phyloP scores from a whole-genome alignment of 1,140 invertebrate species.

The Caenorhabditis brenneri region DNA sequence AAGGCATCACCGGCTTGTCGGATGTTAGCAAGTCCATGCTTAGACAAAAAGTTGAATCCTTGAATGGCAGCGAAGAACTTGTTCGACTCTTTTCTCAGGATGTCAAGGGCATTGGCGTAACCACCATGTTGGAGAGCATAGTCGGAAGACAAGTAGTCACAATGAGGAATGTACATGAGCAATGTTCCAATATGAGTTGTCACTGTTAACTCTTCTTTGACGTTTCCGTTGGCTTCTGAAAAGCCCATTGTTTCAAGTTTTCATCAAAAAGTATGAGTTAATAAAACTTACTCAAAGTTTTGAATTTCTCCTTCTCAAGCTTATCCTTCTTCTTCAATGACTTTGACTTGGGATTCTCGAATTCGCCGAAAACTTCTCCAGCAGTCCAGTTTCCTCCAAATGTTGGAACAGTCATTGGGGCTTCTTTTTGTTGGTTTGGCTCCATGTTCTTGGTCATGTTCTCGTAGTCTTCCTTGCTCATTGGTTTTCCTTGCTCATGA shows the following conservation, averaged over 20 bases:
- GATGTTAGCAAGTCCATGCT: neutral
- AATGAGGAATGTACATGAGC: slow-evolving; percentile 20
- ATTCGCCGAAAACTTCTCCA: neutral
- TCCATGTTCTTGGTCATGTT: slow-evolving; percentile 30
- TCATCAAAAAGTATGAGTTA: neutral
- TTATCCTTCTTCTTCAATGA: neutral
- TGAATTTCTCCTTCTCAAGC: neutral
- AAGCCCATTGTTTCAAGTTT: neutral
- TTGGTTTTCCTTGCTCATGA: neutral
- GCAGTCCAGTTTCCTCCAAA: slow-evolving; percentile 3
- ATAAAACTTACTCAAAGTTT: slow-evolving; percentile 2
- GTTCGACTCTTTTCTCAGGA: neutral
- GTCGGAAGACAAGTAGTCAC: neutral
- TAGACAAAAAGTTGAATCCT: neutral
- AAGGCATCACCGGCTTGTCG: neutral
- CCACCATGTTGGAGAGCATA: neutral
- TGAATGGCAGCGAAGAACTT: slow-evolving; percentile 26
- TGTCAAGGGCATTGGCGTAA: neutral
- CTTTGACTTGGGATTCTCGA: neutral
- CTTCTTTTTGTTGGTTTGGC: neutral
- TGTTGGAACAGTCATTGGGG: neutral
- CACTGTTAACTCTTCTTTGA: slow-evolving; percentile 21
- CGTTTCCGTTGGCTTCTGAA: neutral
- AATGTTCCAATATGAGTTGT: neutral
- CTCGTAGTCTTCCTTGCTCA: slow-evolving; percentile 27